A percentile compares a stretch with the other conserved stretches of the same genome.
phyloP scores from a whole-genome alignment of 2,797 vertebrate species.

The Tenualosa ilisha region DNA sequence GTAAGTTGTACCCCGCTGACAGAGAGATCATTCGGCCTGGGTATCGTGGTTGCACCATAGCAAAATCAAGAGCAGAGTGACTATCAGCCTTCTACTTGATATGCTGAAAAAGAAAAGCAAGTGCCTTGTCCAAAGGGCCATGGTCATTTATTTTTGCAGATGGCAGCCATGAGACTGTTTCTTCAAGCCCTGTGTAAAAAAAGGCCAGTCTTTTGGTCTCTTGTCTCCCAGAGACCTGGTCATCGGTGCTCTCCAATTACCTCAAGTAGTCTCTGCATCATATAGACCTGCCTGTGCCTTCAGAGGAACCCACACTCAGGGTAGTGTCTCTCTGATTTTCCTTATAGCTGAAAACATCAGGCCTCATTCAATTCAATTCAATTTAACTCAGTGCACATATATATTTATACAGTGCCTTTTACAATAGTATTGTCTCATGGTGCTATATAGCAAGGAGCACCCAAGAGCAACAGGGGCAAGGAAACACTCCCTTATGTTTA shows the following conservation, averaged over 20 bases:
- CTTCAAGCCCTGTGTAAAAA: neutral
- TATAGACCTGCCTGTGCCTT: neutral
- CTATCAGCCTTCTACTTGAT: neutral
- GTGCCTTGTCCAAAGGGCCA: neutral
- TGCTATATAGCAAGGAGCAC: too few species aligned
- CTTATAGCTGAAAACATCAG: too few species aligned
- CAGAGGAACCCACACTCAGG: neutral
- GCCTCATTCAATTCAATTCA: too few species aligned
- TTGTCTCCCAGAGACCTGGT: neutral
- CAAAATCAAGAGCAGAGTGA: neutral
- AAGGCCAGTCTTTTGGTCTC: neutral
- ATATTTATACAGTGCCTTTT: too few species aligned
- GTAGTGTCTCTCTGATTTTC: too few species aligned
- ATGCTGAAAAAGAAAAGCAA: neutral
- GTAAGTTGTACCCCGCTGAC: neutral
- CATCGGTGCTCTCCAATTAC: neutral
- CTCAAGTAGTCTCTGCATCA: neutral
- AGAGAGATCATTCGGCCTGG: neutral
- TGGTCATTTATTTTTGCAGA: neutral
- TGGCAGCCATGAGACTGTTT: neutral
- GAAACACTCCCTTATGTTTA: too few species aligned
- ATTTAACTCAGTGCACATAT: too few species aligned
- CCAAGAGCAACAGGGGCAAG: too few species aligned
- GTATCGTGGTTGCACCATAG: neutral
- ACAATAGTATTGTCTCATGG: too few species aligned